Conservation (phyloP, 2,113 vertebrate species). For the Chrysemys picta region DNA sequence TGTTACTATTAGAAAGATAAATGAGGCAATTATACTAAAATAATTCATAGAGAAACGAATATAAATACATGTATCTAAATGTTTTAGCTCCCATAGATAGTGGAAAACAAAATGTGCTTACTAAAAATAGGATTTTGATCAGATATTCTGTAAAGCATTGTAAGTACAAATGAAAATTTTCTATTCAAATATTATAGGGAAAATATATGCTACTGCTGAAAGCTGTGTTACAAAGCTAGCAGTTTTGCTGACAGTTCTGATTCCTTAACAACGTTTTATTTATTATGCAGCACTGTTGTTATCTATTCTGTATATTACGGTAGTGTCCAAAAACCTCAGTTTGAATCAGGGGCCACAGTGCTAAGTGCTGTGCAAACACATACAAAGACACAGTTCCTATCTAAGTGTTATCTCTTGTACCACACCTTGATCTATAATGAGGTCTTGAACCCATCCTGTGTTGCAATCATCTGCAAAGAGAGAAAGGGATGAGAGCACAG, state of each 20-base stretch:
- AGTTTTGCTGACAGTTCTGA: background rate
- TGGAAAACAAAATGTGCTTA: background rate
- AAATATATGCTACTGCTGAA: background rate
- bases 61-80: background rate
- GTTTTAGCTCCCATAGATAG: background rate
- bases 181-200: background rate
- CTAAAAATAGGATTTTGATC: background rate
- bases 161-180: background rate
- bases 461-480: background rate
- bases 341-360: too few species aligned
- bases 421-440: background rate
- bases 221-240: background rate
- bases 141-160: rapidly evolving
- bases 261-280: background rate
- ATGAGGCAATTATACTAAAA: background rate
- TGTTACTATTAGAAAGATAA: background rate
- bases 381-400: background rate
- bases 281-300: background rate
- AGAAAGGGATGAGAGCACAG: background rate
- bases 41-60: background rate
- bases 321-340: background rate
- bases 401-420: background rate
- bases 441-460: background rate
- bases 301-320: background rate
- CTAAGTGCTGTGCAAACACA: background rate